Conservation (phyloP, 2,113 vertebrate species). For the Antennarius striatus region DNA sequence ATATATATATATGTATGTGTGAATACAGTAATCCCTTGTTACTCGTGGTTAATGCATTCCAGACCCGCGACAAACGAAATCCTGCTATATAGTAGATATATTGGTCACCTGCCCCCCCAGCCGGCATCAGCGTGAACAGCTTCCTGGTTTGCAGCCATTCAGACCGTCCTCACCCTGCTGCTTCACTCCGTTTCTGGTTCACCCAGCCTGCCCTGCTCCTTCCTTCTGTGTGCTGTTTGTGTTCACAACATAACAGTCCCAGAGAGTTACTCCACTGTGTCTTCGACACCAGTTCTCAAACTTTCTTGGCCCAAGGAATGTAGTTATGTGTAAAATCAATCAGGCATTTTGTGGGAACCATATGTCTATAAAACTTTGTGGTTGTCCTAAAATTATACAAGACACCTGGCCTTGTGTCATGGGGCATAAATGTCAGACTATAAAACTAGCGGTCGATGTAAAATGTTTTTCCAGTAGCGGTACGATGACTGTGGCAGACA, state of each 20-base stretch:
- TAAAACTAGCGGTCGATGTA: slow-evolving; percentile 35
- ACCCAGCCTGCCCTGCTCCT: no score
- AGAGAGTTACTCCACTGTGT: not conserved
- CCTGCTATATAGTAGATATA: no score
- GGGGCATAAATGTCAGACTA: slow-evolving; percentile 30
- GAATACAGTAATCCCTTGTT: no score
- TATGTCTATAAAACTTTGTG: slow-evolving; percentile 50
- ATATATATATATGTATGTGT: no score
- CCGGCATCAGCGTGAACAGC: no score
- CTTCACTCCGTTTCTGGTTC: no score
- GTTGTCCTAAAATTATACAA: slow-evolving; percentile 40
- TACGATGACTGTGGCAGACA: not conserved
- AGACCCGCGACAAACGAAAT: no score
- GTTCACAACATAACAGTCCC: not conserved
- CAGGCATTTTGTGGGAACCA: slow-evolving; percentile 32
- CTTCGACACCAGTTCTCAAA: slow-evolving; percentile 4
- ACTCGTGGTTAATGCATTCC: no score
- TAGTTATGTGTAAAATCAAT: slow-evolving; percentile 27
- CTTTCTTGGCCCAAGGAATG: slow-evolving; percentile 27
- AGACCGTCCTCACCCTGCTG: no score
- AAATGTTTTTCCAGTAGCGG: slow-evolving; percentile 49
- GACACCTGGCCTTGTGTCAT: slow-evolving; percentile 37
- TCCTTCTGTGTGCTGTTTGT: no score
- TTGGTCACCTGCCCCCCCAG: no score
- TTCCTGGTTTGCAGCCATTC: no score